phyloP scores from a whole-genome alignment of 2,797 vertebrate genomes.

The Enteromius unitaeniatus region DNA sequence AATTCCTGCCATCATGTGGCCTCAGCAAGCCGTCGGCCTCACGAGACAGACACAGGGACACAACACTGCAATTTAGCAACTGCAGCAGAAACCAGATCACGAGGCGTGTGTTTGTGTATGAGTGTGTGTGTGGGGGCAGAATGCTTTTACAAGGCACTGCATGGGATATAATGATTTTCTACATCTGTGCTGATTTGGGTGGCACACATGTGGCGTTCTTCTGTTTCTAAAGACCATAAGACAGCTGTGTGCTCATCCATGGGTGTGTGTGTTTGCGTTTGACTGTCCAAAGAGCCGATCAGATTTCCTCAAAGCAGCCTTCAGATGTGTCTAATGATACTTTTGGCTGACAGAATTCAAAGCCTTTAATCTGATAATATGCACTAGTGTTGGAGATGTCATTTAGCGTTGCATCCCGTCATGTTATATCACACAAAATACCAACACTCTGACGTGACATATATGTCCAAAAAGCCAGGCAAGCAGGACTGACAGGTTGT shows the following conservation, averaged over 20 bases:
- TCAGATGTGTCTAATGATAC: conserved; percentile 25
- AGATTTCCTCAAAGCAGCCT: conserved; percentile 13
- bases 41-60: conserved; percentile 63
- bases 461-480: conserved; percentile 31
- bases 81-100: conserved; percentile 65
- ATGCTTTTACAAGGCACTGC: conserved; percentile 14
- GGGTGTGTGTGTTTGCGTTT: conserved; percentile 36
- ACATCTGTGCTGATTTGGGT: background rate
- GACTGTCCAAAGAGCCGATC: conserved; percentile 15
- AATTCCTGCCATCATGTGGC: conserved; percentile 80
- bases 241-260: conserved; percentile 26
- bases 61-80: conserved; percentile 64
- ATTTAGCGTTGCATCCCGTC: conserved; percentile 18
- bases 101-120: conserved; percentile 50
- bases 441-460: conserved; percentile 3
- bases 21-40: conserved; percentile 62
- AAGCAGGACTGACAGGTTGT: conserved; percentile 46
- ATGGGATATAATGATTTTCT: conserved; percentile 37
- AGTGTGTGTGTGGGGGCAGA: conserved; percentile 32
- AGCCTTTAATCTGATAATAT: conserved; percentile 43
- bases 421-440: conserved; percentile 44
- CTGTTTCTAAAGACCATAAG: background rate
- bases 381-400: conserved; percentile 6
- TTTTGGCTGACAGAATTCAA: conserved; percentile 38
- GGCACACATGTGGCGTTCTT: conserved; percentile 1